phyloP scores from a whole-genome alignment of 2,113 vertebrate species.

The Gobiocypris rarus region DNA sequence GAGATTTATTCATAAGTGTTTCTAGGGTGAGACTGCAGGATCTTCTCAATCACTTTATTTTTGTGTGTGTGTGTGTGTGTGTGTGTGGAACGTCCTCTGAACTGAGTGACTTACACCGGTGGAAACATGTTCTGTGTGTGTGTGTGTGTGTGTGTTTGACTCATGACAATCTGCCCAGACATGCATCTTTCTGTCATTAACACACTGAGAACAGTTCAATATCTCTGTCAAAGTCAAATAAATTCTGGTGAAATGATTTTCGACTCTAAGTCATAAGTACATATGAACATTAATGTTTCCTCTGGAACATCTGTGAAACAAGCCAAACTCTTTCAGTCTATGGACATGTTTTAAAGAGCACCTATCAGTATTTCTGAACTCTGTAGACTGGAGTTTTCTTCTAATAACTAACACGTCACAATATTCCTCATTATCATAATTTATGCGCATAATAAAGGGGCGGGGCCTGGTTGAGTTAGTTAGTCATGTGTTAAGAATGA shows the following conservation, averaged over 20 bases:
- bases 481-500: too few relatives aligned
- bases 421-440: too few relatives aligned
- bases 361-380: too few relatives aligned
- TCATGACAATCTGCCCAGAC: constrained; percentile 17
- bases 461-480: too few relatives aligned
- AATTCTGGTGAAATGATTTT: constrained; percentile 4
- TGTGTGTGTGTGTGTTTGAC: not conserved
- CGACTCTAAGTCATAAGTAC: too few relatives aligned
- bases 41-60: not conserved
- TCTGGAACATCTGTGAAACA: too few relatives aligned
- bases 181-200: not conserved
- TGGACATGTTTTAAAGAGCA: too few relatives aligned
- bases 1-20: not conserved
- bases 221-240: constrained; percentile 36
- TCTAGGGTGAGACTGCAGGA: not conserved
- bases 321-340: too few relatives aligned
- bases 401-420: too few relatives aligned
- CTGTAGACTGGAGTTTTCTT: too few relatives aligned
- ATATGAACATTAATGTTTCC: too few relatives aligned
- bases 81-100: not conserved
- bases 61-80: not conserved
- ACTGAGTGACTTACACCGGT: not conserved
- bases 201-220: not conserved
- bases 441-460: too few relatives aligned
- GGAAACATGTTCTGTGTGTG: not conserved